Percentiles rank a stretch among this genome's conserved stretches.
Conservation (phyloP, 2,797 vertebrate species). For the Parauchenoglanis punctatus region DNA sequence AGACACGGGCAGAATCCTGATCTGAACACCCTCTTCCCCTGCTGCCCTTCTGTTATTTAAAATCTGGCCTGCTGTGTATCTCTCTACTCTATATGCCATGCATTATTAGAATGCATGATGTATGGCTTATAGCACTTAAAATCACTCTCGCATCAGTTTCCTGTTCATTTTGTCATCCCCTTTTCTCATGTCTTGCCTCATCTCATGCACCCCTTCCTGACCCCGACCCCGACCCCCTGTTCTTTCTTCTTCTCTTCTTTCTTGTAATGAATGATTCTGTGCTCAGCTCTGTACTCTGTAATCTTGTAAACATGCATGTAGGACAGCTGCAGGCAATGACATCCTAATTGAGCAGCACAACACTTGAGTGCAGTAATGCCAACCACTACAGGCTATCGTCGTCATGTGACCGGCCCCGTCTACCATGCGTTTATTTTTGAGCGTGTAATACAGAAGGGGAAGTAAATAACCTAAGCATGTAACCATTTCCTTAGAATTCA, state of each 20-base stretch:
- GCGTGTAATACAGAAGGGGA: conserved; percentile 28
- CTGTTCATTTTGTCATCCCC: background rate
- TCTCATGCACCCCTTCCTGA: background rate
- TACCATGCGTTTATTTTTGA: conserved; percentile 42
- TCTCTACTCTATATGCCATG: conserved; percentile 28
- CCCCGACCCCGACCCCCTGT: background rate
- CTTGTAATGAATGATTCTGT: background rate
- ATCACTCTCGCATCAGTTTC: background rate
- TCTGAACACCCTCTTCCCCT: conserved; percentile 47
- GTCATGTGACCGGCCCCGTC: conserved; percentile 34
- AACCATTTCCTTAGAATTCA: conserved; percentile 40
- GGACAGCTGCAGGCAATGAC: conserved; percentile 36
- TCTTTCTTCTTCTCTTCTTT: background rate
- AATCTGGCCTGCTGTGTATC: conserved; percentile 17
- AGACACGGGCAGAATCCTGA: conserved; percentile 66
- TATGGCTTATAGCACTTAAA: background rate
- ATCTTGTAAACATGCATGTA: conserved; percentile 16
- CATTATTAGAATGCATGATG: conserved; percentile 17
- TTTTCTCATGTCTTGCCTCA: conserved; percentile 13
- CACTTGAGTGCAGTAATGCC: conserved; percentile 11
- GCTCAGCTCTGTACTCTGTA: background rate
- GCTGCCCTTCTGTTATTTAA: conserved; percentile 40
- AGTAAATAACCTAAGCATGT: conserved; percentile 44
- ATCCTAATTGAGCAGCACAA: conserved; percentile 45
- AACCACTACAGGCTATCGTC: conserved; percentile 34